A percentile compares a stretch with the other conserved stretches of the same genome.
phyloP scores from a whole-genome alignment of 1,140 invertebrate genomes.

The Tetranychus urticae region DNA sequence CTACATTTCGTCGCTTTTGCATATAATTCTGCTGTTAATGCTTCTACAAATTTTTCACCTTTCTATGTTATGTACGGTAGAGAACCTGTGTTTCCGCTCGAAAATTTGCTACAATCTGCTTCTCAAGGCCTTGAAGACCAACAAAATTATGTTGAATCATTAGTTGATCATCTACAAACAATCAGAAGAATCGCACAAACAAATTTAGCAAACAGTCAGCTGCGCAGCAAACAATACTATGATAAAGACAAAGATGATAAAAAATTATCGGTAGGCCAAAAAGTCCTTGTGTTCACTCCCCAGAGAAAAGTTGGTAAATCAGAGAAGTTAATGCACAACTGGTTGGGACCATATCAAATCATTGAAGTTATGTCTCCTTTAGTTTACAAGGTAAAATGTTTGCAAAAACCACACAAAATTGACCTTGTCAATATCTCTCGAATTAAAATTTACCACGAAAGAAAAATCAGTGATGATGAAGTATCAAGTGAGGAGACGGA shows the following conservation, averaged over 20 bases:
- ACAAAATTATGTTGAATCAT: background rate
- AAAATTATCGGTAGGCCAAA: background rate
- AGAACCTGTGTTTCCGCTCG: slow-evolving; percentile 14
- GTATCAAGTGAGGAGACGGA: too few species aligned
- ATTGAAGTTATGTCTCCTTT: background rate
- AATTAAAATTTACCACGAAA: background rate
- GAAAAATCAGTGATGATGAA: too few species aligned
- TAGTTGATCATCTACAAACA: background rate
- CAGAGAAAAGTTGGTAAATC: slow-evolving; percentile 2
- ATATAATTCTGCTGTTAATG: slow-evolving; percentile 23
- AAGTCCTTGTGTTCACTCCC: slow-evolving; percentile 6
- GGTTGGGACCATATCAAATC: slow-evolving; percentile 3
- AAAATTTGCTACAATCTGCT: background rate
- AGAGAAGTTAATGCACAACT: slow-evolving; percentile 7
- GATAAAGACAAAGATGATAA: background rate
- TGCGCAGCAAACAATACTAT: background rate
- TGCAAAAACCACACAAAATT: background rate
- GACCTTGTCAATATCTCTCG: background rate
- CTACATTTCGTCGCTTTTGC: slow-evolving; percentile 21
- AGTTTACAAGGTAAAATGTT: background rate
- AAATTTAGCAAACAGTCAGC: background rate
- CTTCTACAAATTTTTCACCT: slow-evolving; percentile 19
- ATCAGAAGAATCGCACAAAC: background rate
- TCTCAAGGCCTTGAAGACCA: background rate
- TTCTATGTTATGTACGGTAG: slow-evolving; percentile 23